Evolutionary conservation across 2,113 vertebrate species (phyloP).

Genomic region (Myotis yumanensis): DNA sequence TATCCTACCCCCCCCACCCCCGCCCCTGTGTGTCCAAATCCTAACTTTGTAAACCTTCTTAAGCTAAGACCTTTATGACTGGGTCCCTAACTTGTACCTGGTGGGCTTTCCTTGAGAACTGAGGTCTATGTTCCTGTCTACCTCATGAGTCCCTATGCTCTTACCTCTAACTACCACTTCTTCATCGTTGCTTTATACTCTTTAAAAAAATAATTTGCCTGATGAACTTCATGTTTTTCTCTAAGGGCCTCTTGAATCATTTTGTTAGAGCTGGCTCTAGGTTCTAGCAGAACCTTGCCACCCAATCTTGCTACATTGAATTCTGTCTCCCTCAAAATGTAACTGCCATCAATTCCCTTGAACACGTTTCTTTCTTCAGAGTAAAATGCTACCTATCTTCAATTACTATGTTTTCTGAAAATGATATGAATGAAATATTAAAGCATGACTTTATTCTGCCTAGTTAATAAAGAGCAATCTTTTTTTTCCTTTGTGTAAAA

Average conservation of each 20-base stretch:
- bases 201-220: neutral
- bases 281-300: neutral
- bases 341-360: neutral
- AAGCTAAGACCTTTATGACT: neutral
- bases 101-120: neutral
- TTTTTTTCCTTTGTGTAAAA: neutral
- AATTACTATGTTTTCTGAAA: neutral
- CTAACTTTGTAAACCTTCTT: neutral
- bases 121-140: neutral
- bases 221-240: neutral
- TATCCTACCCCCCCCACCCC: neutral
- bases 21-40: neutral
- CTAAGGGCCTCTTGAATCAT: neutral
- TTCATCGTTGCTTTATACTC: neutral
- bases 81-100: neutral
- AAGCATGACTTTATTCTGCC: neutral
- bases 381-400: neutral
- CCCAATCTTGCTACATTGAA: neutral
- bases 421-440: neutral
- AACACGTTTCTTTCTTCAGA: neutral
- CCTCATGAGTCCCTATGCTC: neutral
- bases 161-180: neutral
- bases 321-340: neutral
- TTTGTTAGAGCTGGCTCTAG: neutral
- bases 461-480: neutral